phyloP scores from a whole-genome alignment of 2,113 vertebrate genomes.

The Australoheros scitulus region DNA sequence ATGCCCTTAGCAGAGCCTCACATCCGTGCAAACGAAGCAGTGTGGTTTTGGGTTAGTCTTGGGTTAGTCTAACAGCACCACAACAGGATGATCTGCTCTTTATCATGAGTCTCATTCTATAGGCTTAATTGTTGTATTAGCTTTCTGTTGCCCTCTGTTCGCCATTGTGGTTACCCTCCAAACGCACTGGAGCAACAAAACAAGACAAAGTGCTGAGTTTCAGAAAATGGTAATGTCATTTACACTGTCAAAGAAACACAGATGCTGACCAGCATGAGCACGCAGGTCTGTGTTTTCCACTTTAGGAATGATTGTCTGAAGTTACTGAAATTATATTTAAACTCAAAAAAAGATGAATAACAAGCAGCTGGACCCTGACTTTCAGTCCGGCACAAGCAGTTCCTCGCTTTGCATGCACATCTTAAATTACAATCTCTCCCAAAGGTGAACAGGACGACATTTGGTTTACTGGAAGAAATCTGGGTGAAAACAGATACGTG shows the following conservation, averaged over 20 bases:
- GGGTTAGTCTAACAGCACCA: conserved; percentile 32
- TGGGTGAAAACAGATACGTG: conserved; percentile 74
- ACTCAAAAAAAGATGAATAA: conserved; percentile 65
- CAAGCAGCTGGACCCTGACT: conserved; percentile 42
- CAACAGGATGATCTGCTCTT: conserved; percentile 65
- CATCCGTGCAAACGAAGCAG: conserved; percentile 26
- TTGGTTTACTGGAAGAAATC: conserved; percentile 75
- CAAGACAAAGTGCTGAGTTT: conserved; percentile 42
- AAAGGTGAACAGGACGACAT: conserved; percentile 72
- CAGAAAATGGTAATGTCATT: conserved; percentile 54
- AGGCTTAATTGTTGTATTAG: conserved; percentile 53
- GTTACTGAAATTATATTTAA: conserved; percentile 51
- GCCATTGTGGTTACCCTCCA: conserved; percentile 42
- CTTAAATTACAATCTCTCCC: conserved; percentile 69
- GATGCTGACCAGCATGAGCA: conserved; percentile 22
- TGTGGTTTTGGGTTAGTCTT: conserved; percentile 61
- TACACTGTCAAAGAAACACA: conserved; percentile 42
- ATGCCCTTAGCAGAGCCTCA: conserved; percentile 24
- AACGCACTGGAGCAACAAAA: conserved; percentile 38
- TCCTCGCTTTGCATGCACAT: conserved; percentile 53
- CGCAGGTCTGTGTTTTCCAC: conserved; percentile 42
- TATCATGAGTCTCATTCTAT: conserved; percentile 60
- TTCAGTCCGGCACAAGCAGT: conserved; percentile 27
- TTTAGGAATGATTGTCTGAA: conserved; percentile 27
- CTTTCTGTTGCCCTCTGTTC: not conserved